Base-by-base conservation (phyloP, 1,140 invertebrate species). In the Brachionus rubens region DNA sequence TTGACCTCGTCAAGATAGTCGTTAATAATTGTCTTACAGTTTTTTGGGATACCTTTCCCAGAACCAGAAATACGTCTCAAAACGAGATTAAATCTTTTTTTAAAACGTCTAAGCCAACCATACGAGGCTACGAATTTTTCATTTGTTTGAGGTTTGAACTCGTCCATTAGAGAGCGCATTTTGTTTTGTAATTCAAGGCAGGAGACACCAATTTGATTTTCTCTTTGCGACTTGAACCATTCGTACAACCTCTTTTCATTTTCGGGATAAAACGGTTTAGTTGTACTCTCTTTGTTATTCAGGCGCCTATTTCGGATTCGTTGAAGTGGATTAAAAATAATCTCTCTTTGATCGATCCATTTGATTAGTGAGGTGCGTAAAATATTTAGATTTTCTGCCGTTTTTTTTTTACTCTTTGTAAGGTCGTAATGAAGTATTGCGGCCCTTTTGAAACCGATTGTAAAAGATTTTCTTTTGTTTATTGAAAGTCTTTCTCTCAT, bases 401-500 rank as follows among this genome's bases (percentile, higher is more conserved):
- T 59, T 59, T 59, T 59, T 12, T 30, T 33, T 59, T 59, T 59
- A 19, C 30, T 59, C 9, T 59, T 59, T n/a, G 28, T 59, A 7
- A 33, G 1, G 1, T 59, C 54, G 9, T 16, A 59, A 14, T 33
- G 54, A 7, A 12, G 12, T n/a, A 10, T 59, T 33, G 28, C 54
- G 21, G 33, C 3, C 9, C 33, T 3, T 36, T 36, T 36, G 33
- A 36, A 36, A 36, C 4, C 33, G 3, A 36, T 36, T 36, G 33
- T 36, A 36, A 5, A 36, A 9, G 33, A 36, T n/a, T n/a, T n/a
- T n/a, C n/a, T n/a, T n/a, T n/a, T n/a, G n/a, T n/a, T n/a, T n/a
- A n/a, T n/a, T n/a, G n/a, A n/a, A n/a, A n/a, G n/a, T n/a, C n/a
- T n/a, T n/a, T n/a, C n/a, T n/a, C n/a, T n/a, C n/a, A n/a, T n/a